A percentile compares a stretch with the other conserved stretches of the same genome.
These are phyloP conservation scores for Dreissena rostriformis DNA, from an alignment of 1,140 invertebrate species.

Conservation along the genomic window DNA sequence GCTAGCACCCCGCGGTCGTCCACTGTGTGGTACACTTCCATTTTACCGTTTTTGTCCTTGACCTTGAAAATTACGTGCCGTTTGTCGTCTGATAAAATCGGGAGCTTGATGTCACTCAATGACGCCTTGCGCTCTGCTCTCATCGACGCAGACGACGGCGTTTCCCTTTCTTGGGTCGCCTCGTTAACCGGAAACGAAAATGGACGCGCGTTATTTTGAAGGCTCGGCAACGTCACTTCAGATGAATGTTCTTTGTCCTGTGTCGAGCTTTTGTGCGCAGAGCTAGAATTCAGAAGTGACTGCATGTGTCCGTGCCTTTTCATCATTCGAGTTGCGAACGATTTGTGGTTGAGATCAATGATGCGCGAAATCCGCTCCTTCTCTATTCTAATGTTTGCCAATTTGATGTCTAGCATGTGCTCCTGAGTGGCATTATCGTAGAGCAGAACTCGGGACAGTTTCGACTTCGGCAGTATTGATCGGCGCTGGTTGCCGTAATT, in stretches of 20 bases:
- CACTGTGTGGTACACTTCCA: constrained; percentile 69
- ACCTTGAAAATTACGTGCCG: constrained; percentile 66
- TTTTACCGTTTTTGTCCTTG: constrained; percentile 65
- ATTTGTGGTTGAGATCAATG: constrained; percentile 69
- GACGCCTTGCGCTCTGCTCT: background rate
- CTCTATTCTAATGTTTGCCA: constrained; percentile 68
- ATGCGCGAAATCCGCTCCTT: constrained; percentile 63
- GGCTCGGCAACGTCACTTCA: background rate
- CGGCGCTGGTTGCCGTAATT: constrained; percentile 73
- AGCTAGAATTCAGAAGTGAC: background rate
- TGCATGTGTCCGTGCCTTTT: constrained; percentile 63
- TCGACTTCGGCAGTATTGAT: constrained; percentile 71
- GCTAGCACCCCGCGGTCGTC: constrained; percentile 59
- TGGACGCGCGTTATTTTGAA: background rate
- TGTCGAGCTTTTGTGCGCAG: background rate
- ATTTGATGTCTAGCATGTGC: constrained; percentile 73
- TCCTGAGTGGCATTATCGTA: constrained; percentile 78
- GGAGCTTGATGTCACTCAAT: constrained; percentile 60
- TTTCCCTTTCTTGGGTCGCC: background rate
- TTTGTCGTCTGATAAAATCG: constrained; percentile 52
- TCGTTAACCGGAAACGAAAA: background rate
- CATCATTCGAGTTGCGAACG: constrained; percentile 64
- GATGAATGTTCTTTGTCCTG: background rate
- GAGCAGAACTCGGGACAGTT: constrained; percentile 73
- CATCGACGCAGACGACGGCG: background rate